Percentiles rank a stretch among this genome's conserved stretches.
Conservation (phyloP, 2,888 invertebrate genomes). For the Ypsolopha scabrella region DNA sequence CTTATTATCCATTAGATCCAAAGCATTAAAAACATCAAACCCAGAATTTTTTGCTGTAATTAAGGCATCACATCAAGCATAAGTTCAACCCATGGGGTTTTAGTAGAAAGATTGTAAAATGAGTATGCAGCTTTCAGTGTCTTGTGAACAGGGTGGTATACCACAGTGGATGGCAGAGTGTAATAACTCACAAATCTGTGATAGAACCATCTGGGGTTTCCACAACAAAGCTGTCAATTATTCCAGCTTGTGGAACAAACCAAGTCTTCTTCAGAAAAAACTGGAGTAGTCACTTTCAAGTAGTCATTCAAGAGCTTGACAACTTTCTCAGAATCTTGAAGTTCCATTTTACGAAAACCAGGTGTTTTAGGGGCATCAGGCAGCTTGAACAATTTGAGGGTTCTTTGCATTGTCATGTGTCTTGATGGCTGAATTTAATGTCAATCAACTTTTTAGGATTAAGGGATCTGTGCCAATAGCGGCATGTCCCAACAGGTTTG, state of each 20-base stretch:
- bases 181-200: slow-evolving; percentile 98
- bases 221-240: slow-evolving; percentile 96
- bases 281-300: slow-evolving; percentile 86
- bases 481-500: slow-evolving; percentile 96
- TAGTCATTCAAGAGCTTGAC: slow-evolving; percentile 83
- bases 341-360: slow-evolving; percentile 83
- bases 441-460: slow-evolving; percentile 99
- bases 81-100: slow-evolving; percentile 88
- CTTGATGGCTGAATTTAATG: slow-evolving; percentile 95
- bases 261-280: slow-evolving; percentile 96
- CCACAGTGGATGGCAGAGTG: slow-evolving; percentile 97
- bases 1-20: slow-evolving; percentile 99
- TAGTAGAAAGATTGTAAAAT: slow-evolving; percentile 96
- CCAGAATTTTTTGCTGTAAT: slow-evolving; percentile 94
- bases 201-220: slow-evolving; percentile 77
- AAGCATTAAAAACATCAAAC: slow-evolving; percentile 99
- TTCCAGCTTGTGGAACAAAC: slow-evolving; percentile 92
- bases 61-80: slow-evolving; percentile 97
- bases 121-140: slow-evolving; percentile 96
- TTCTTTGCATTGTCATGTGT: slow-evolving; percentile 99
- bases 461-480: slow-evolving; percentile 99
- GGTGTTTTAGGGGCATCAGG: slow-evolving; percentile 90
- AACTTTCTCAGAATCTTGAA: slow-evolving; percentile 78
- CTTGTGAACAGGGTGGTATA: slow-evolving; percentile 97
- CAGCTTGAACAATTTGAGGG: slow-evolving; percentile 94